A percentile compares a stretch with the other conserved stretches of the same genome.
Conservation (phyloP, 2,888 invertebrate genomes). For the Cartodere bifasciata region DNA sequence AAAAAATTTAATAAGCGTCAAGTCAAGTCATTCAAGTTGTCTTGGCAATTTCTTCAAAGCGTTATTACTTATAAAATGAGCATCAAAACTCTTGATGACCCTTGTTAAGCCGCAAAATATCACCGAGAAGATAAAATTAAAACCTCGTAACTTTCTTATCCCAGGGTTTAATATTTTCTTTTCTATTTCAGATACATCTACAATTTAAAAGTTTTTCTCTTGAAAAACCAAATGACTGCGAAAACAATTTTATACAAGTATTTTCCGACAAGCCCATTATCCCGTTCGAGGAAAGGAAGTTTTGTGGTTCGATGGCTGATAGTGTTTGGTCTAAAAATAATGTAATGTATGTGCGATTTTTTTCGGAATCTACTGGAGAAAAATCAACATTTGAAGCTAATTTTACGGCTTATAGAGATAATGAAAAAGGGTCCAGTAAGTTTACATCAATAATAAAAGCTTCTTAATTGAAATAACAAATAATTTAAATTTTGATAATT, state of each 20-base stretch:
- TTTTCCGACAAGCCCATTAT: conserved; percentile 53
- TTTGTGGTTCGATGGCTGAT: conserved; percentile 80
- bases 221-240: conserved; percentile 64
- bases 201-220: conserved; percentile 52
- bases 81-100: too few relatives aligned
- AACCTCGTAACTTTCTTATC: too few relatives aligned
- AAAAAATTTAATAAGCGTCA: too few relatives aligned
- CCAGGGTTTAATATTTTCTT: too few relatives aligned
- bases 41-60: too few relatives aligned
- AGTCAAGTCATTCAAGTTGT: too few relatives aligned
- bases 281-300: conserved; percentile 48
- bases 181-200: conserved; percentile 50
- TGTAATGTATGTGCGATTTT: conserved; percentile 62
- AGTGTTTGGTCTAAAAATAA: conserved; percentile 54
- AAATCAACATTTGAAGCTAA: conserved; percentile 54
- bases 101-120: too few relatives aligned
- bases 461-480: too few relatives aligned
- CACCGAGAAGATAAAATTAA: too few relatives aligned
- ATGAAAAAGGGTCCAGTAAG: conserved; percentile 38
- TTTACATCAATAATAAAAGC: too few relatives aligned
- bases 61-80: too few relatives aligned
- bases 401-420: conserved; percentile 62
- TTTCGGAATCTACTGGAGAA: conserved; percentile 45
- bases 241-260: conserved; percentile 62
- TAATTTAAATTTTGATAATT: too few relatives aligned